Evolutionary conservation across 1,140 invertebrate species (phyloP).

Genomic region (Camponotus pennsylvanicus): DNA sequence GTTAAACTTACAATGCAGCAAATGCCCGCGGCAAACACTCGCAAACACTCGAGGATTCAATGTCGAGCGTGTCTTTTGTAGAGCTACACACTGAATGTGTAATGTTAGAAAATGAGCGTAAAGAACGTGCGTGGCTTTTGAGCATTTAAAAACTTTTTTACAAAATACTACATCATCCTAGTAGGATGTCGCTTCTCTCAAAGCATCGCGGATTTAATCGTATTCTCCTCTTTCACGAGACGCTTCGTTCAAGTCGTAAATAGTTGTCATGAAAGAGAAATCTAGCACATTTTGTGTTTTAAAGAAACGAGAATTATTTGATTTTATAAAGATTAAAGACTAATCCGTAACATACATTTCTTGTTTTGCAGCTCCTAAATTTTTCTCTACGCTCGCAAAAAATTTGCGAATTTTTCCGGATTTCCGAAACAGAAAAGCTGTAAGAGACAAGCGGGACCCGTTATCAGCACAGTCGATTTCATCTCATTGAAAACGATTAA

Average conservation of each 20-base stretch:
- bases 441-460: neutral
- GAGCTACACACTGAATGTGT: neutral
- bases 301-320: neutral
- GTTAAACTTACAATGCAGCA: slow-evolving; percentile 17
- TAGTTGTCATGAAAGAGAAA: neutral
- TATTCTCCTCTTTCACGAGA: neutral
- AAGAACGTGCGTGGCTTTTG: neutral
- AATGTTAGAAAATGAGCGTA: slow-evolving; percentile 2
- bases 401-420: neutral
- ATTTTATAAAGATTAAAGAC: neutral
- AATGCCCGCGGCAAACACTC: neutral
- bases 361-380: neutral
- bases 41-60: neutral
- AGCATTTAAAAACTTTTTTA: neutral
- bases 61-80: neutral
- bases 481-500: slow-evolving; percentile 29
- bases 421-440: neutral
- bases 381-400: neutral
- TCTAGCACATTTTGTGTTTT: neutral
- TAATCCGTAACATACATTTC: neutral
- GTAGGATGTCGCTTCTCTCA: slow-evolving; percentile 2
- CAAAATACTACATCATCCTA: neutral
- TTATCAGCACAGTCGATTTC: slow-evolving; percentile 32
- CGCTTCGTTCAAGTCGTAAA: neutral
- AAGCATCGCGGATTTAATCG: slow-evolving; percentile 16